Evolutionary conservation across 2,888 invertebrate genomes (phyloP).

Genomic region (Drosophila stalkeri): DNA sequence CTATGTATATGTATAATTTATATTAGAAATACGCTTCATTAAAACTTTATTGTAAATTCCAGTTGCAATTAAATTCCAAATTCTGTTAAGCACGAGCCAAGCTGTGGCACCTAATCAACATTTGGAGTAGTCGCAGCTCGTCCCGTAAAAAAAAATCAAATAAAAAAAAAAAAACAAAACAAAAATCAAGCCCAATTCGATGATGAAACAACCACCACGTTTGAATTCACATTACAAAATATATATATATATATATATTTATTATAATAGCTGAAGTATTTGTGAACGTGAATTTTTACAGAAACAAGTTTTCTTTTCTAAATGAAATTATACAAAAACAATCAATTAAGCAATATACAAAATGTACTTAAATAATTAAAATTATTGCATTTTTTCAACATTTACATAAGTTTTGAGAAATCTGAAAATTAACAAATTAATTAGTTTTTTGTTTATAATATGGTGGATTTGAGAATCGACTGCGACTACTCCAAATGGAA

Average conservation of each 20-base stretch:
- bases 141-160: neutral
- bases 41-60: constrained; percentile 70
- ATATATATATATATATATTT: constrained; percentile 25
- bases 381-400: constrained; percentile 28
- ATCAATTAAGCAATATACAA: constrained; percentile 37
- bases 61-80: constrained; percentile 66
- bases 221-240: constrained; percentile 24
- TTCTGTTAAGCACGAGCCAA: constrained; percentile 30
- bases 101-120: constrained; percentile 27
- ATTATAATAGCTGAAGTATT: constrained; percentile 37
- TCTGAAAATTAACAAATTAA: constrained; percentile 2
- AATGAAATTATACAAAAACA: constrained; percentile 32
- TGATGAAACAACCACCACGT: neutral
- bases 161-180: neutral
- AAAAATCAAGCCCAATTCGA: neutral
- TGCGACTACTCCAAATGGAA: constrained; percentile 24
- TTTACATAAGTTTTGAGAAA: constrained; percentile 17
- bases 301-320: constrained; percentile 12
- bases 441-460: neutral
- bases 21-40: constrained; percentile 72
- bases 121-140: constrained; percentile 18
- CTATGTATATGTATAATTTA: constrained; percentile 71
- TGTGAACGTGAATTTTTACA: constrained; percentile 45
- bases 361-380: constrained; percentile 27
- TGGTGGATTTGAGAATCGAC: constrained; percentile 17